phyloP scores from a whole-genome alignment of 1,140 invertebrate species.

The Lucilia cuprina region DNA sequence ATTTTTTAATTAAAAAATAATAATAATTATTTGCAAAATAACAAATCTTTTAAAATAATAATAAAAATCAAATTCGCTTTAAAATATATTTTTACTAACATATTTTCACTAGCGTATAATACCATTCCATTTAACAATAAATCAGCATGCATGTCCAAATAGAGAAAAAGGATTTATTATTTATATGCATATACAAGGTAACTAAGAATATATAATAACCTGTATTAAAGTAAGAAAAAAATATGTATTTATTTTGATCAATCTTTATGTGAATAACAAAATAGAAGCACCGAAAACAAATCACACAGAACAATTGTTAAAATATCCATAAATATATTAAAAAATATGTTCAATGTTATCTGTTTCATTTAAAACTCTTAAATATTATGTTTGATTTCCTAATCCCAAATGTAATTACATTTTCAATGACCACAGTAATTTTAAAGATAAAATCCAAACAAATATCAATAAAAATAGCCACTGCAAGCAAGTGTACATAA shows the following conservation, averaged over 20 bases:
- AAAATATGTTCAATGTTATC: neutral
- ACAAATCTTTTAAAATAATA: no score
- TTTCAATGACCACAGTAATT: neutral
- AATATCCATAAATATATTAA: no score
- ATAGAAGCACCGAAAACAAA: no score
- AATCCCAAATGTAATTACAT: neutral
- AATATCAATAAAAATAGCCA: conserved; percentile 10
- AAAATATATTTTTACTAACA: neutral
- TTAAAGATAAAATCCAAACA: neutral
- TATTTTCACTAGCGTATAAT: neutral
- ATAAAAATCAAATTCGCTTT: no score
- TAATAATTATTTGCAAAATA: no score
- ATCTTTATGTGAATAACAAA: no score
- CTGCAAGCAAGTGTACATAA: neutral
- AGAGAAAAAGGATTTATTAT: conserved; percentile 7
- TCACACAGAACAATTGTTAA: no score
- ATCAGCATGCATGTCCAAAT: conserved; percentile 24
- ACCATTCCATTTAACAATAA: conserved; percentile 5
- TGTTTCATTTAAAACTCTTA: neutral
- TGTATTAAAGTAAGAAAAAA: neutral
- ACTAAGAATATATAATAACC: neutral
- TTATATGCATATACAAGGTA: conserved; percentile 13
- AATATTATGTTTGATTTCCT: neutral
- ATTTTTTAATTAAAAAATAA: no score
- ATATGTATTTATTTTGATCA: no score